Percentiles rank a stretch among this genome's conserved stretches.
Conservation (phyloP, 2,113 vertebrate genomes). For the Notarius quadriscutis region DNA sequence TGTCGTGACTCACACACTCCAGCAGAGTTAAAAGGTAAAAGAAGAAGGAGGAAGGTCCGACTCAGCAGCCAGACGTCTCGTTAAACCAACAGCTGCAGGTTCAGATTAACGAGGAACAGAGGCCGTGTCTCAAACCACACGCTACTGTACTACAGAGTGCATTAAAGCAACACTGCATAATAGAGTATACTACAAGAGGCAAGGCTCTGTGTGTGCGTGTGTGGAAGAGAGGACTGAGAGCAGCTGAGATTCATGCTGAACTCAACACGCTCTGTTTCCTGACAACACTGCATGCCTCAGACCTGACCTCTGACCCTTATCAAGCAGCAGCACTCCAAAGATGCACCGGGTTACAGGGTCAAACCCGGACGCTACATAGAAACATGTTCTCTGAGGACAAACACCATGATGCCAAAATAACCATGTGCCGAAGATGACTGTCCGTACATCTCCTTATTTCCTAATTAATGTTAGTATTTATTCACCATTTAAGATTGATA, state of each 20-base stretch:
- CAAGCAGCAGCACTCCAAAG: constrained; percentile 14
- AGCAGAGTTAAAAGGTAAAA: constrained; percentile 8
- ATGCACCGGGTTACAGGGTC: not conserved
- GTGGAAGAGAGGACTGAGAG: constrained; percentile 2
- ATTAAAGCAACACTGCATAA: not conserved
- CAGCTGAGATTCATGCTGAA: constrained; percentile 16
- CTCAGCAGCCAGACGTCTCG: not conserved
- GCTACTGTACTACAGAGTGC: not conserved
- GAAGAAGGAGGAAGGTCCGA: not conserved
- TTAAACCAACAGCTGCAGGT: constrained; percentile 12
- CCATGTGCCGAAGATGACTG: not conserved
- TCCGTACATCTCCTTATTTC: not conserved
- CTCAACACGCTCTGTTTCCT: not conserved
- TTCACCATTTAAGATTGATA: not conserved
- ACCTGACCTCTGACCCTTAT: constrained; percentile 11
- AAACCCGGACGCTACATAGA: constrained; percentile 7
- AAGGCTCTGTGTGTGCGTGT: not conserved
- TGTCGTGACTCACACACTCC: constrained; percentile 6
- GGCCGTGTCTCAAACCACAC: constrained; percentile 18
- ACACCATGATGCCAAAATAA: not conserved
- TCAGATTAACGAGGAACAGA: not conserved
- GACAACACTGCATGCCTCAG: constrained; percentile 7
- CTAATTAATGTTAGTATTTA: no score
- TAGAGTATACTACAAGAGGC: not conserved
- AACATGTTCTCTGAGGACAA: not conserved